Percentiles rank a stretch among this genome's conserved stretches.
Conservation (phyloP, 2,888 invertebrate genomes). For the Thymelicus sylvestris region DNA sequence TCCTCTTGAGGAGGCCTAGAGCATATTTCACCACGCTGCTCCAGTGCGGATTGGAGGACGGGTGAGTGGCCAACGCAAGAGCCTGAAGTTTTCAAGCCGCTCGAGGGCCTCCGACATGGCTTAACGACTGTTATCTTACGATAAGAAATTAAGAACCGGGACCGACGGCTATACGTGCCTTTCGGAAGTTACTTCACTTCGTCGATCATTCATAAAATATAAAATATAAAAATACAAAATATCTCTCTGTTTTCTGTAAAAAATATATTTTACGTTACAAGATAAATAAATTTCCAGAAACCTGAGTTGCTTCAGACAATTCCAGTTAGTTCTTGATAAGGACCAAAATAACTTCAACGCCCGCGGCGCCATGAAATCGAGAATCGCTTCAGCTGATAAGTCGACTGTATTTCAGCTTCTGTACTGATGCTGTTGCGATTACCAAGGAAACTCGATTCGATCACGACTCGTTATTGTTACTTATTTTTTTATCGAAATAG, state of each 20-base stretch:
- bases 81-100: too few species aligned
- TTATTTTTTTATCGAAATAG: too few species aligned
- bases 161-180: too few species aligned
- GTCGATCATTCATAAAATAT: too few species aligned
- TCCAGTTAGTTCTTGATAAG: conserved; percentile 33
- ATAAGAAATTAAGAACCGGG: too few species aligned
- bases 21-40: too few species aligned
- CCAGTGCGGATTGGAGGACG: too few species aligned
- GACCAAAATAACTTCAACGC: conserved; percentile 38
- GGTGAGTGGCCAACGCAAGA: too few species aligned
- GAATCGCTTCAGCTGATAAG: conserved; percentile 67
- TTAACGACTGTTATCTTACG: too few species aligned
- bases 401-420: conserved; percentile 63
- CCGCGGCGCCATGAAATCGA: conserved; percentile 51
- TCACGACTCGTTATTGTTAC: conserved; percentile 1
- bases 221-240: not conserved
- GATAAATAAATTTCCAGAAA: not conserved
- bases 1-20: too few species aligned
- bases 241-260: not conserved
- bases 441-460: conserved; percentile 45
- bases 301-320: conserved; percentile 19
- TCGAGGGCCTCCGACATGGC: too few species aligned
- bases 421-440: conserved; percentile 52
- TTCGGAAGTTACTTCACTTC: too few species aligned
- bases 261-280: not conserved